Percentiles rank a stretch among this genome's conserved stretches.
Evolutionary conservation across 1,140 invertebrate species (phyloP).

Genomic region (Brachionus paranguensis): DNA sequence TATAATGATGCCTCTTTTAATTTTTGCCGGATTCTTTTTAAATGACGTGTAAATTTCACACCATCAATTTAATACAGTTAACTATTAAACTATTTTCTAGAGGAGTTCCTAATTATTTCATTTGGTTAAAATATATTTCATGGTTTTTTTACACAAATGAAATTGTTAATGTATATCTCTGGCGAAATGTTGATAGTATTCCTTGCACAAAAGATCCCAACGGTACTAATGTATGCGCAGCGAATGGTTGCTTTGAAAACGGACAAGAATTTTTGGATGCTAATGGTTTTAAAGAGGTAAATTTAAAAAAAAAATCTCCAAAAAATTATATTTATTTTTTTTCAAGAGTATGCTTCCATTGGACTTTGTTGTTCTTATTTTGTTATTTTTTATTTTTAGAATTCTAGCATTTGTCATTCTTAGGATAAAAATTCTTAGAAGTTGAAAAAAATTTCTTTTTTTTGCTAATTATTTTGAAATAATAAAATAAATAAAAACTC

Average conservation of each 20-base stretch:
- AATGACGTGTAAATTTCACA: conserved; percentile 60
- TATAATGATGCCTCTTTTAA: conserved; percentile 79
- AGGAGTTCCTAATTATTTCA: not conserved
- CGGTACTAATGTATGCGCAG: not conserved
- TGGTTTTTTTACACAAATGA: conserved; percentile 39
- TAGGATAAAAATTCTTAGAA: not conserved
- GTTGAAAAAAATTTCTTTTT: not conserved
- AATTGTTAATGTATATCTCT: not conserved
- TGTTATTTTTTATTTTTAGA: not conserved
- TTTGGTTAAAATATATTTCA: conserved; percentile 41
- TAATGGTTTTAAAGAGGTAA: conserved; percentile 1
- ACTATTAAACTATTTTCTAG: not conserved
- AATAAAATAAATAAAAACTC: not conserved
- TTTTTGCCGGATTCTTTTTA: conserved; percentile 91
- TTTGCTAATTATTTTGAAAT: not conserved
- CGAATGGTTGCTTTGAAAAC: not conserved
- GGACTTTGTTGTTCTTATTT: not conserved
- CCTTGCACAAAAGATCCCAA: not conserved
- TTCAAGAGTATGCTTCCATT: not conserved
- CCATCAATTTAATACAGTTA: not conserved
- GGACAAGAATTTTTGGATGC: conserved; percentile 30
- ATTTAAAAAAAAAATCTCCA: not conserved
- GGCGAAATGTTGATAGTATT: conserved; percentile 10
- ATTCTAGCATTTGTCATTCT: conserved; percentile 19
- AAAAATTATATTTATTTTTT: not conserved